Evolutionary conservation across 2,113 vertebrate genomes (phyloP).

Genomic region (Callorhinus ursinus): DNA sequence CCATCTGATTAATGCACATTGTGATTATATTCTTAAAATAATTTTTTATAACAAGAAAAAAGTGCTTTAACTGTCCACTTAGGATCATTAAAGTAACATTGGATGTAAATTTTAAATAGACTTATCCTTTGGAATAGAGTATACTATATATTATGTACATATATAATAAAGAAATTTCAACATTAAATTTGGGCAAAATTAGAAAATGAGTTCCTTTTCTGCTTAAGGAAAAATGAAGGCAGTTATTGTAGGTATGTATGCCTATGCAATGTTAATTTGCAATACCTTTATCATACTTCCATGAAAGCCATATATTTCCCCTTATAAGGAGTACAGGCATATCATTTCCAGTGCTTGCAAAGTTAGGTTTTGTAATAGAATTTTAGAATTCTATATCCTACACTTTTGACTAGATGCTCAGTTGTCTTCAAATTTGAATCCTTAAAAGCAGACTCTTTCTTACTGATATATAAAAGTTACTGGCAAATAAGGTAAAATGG

Average conservation of each 20-base stretch:
- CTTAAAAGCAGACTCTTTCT: background rate
- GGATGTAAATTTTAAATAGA: conserved; percentile 38
- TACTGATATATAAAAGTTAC: background rate
- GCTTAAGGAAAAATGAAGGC: background rate
- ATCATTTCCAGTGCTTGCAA: background rate
- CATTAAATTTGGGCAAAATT: background rate
- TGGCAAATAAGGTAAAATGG: background rate
- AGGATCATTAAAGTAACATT: conserved; percentile 34
- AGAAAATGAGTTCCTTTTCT: background rate
- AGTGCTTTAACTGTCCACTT: background rate
- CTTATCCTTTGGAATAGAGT: background rate
- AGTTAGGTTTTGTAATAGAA: background rate
- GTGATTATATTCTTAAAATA: conserved; percentile 20
- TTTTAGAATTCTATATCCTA: background rate
- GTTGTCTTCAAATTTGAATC: background rate
- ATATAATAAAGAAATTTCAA: background rate
- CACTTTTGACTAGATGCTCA: background rate
- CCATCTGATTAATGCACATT: conserved; percentile 19
- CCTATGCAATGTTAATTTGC: background rate
- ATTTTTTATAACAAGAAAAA: conserved; percentile 52
- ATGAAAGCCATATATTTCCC: background rate
- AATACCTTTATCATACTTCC: background rate
- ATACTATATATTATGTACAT: background rate
- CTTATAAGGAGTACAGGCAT: background rate
- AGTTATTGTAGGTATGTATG: background rate